Evolutionary conservation across 2,888 invertebrate genomes (phyloP).

Genomic region (Synergus gifuensis): DNA sequence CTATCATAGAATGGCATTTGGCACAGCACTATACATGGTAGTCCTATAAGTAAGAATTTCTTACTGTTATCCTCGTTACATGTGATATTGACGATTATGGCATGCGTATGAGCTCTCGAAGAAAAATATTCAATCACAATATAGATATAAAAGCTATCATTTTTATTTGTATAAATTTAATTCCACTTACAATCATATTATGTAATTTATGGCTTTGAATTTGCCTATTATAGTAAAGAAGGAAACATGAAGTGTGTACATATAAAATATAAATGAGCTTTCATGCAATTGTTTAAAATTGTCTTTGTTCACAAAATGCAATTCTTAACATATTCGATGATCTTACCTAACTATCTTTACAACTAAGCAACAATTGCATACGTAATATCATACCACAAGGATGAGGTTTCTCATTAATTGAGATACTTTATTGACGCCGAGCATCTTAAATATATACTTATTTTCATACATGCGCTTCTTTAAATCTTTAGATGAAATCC

Average conservation of each 20-base stretch:
- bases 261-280: neutral
- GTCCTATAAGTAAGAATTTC: slow-evolving; percentile 66
- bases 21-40: slow-evolving; percentile 65
- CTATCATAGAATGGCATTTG: slow-evolving; percentile 65
- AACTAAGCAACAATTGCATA: slow-evolving; percentile 32
- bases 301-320: neutral
- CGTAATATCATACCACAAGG: slow-evolving; percentile 23
- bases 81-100: slow-evolving; percentile 51
- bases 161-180: neutral
- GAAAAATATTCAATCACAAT: neutral
- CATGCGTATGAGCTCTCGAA: slow-evolving; percentile 33
- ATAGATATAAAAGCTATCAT: neutral
- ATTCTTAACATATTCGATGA: neutral
- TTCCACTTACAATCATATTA: too few relatives aligned
- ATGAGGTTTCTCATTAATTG: slow-evolving; percentile 63
- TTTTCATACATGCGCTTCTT: neutral
- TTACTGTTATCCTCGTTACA: slow-evolving; percentile 64
- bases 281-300: neutral
- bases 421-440: slow-evolving; percentile 65
- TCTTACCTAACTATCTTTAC: neutral
- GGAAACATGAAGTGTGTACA: neutral
- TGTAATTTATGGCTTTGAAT: neutral
- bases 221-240: neutral
- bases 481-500: neutral
- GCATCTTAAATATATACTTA: slow-evolving; percentile 53